Evolutionary conservation across 2,797 vertebrate genomes (phyloP).

Genomic region (Kryptopterus vitreolus): DNA sequence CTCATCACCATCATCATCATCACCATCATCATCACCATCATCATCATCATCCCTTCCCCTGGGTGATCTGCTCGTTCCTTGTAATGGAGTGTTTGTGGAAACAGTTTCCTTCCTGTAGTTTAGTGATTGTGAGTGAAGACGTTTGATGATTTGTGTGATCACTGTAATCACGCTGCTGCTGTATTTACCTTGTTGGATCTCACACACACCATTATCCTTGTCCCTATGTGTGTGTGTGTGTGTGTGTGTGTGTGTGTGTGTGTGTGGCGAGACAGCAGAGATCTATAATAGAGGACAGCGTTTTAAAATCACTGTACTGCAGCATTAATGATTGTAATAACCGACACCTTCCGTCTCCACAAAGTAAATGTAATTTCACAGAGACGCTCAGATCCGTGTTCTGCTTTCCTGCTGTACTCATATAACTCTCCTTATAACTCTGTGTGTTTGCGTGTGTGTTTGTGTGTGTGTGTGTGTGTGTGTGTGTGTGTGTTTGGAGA

Average conservation of each 20-base stretch:
- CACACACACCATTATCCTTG: constrained; percentile 19
- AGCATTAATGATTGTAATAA: constrained; percentile 48
- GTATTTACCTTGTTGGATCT: constrained; percentile 1
- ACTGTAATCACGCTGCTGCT: constrained; percentile 25
- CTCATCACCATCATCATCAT: neutral
- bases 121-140: constrained; percentile 21
- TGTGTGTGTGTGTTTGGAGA: constrained; percentile 17
- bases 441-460: constrained; percentile 12
- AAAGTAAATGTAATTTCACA: constrained; percentile 57
- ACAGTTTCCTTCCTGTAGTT: neutral
- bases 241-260: constrained; percentile 1
- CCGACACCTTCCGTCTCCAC: constrained; percentile 42
- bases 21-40: neutral
- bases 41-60: neutral
- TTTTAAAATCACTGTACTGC: constrained; percentile 33
- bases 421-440: constrained; percentile 47
- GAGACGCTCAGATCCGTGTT: constrained; percentile 45
- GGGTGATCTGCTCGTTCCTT: neutral
- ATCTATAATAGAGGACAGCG: constrained; percentile 31
- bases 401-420: constrained; percentile 49
- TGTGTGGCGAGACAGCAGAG: neutral
- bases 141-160: constrained; percentile 24
- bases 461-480: constrained; percentile 10
- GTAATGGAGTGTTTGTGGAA: neutral
- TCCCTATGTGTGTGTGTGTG: constrained; percentile 9